These are phyloP conservation scores for Cryptocheilus praepositus DNA, from an alignment of 2,888 invertebrate genomes.

Conservation along the genomic window DNA sequence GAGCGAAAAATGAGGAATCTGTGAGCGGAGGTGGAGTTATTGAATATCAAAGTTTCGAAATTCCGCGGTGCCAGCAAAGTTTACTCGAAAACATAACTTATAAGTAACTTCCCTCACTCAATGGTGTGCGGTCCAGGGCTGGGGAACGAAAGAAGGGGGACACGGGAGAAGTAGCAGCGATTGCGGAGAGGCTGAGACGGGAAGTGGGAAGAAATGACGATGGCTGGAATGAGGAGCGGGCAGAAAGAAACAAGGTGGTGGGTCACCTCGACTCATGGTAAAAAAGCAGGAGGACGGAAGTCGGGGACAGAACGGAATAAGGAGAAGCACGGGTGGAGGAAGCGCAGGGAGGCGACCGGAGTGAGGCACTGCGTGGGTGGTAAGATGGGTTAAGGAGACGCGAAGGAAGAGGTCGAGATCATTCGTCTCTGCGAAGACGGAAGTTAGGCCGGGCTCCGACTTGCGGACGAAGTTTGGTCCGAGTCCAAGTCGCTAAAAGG, in stretches of 20 bases:
- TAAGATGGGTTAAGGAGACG: constrained; percentile 13
- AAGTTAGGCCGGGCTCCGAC: constrained; percentile 65
- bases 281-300: constrained; percentile 59
- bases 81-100: constrained; percentile 71
- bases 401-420: constrained; percentile 45
- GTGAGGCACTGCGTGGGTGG: constrained; percentile 25
- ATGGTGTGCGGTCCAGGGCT: constrained; percentile 24
- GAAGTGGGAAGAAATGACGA: constrained; percentile 16
- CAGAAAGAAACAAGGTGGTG: no score
- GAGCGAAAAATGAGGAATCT: constrained; percentile 52
- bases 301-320: constrained; percentile 42
- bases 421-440: constrained; percentile 66
- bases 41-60: constrained; percentile 71
- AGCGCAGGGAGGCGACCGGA: background rate
- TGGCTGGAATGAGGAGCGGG: constrained; percentile 28
- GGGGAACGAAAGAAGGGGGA: constrained; percentile 1
- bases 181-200: constrained; percentile 4
- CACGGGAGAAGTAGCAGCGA: constrained; percentile 35
- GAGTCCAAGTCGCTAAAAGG: constrained; percentile 70
- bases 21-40: constrained; percentile 60
- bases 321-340: constrained; percentile 23
- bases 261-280: constrained; percentile 46
- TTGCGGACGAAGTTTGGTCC: constrained; percentile 65
- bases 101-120: constrained; percentile 63
- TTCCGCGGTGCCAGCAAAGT: constrained; percentile 69